A percentile compares a stretch with the other conserved stretches of the same genome.
phyloP scores from a whole-genome alignment of 2,888 invertebrate species.

The Gortyna flavago region DNA sequence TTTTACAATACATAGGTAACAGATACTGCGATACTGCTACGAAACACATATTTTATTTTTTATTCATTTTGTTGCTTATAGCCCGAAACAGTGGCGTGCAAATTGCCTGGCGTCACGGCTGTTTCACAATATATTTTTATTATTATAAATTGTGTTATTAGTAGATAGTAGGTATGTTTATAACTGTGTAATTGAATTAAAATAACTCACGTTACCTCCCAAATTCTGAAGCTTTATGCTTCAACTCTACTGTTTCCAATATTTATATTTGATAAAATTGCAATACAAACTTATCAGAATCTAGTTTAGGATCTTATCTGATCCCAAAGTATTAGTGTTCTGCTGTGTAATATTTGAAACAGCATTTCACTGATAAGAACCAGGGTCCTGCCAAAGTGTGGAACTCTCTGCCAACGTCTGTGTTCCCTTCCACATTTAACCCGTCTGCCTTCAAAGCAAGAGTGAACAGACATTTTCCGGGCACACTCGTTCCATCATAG shows the following conservation, averaged over 20 bases:
- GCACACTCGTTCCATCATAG: no score
- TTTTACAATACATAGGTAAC: not conserved
- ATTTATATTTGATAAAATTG: not conserved
- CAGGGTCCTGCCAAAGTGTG: not conserved
- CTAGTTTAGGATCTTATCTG: not conserved
- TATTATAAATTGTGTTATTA: not conserved
- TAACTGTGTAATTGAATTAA: not conserved
- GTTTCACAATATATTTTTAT: not conserved
- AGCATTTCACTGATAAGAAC: not conserved
- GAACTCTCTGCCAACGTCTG: no score
- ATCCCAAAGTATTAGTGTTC: not conserved
- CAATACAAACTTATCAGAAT: not conserved
- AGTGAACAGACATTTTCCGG: no score
- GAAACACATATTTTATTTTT: not conserved
- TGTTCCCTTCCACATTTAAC: no score
- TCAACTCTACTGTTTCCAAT: not conserved
- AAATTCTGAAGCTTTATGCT: not conserved
- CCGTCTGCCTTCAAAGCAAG: no score
- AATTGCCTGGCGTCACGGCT: not conserved
- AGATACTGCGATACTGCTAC: not conserved
- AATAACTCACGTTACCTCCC: not conserved
- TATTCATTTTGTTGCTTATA: not conserved
- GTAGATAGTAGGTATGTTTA: no score
- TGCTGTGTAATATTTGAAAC: not conserved
- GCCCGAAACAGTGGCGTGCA: not conserved